phyloP scores from a whole-genome alignment of 2,113 vertebrate genomes.

The Plecturocebus donacophilus region DNA sequence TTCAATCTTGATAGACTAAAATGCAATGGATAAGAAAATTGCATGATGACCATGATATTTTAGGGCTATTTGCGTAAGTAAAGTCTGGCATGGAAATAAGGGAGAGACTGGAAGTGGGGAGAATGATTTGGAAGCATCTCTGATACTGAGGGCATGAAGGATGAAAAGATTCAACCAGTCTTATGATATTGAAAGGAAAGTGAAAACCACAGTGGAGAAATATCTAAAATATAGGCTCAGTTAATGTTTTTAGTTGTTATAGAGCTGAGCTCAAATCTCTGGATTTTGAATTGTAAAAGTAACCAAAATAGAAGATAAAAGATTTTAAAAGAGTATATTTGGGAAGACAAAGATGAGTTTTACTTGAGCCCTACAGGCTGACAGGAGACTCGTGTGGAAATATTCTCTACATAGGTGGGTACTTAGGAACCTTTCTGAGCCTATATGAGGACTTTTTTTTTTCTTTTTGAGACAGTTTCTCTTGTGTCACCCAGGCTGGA shows the following conservation, averaged over 20 bases:
- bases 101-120: not conserved
- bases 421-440: not conserved
- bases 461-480: too few relatives aligned
- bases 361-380: not conserved
- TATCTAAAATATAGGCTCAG: not conserved
- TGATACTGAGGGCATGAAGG: not conserved
- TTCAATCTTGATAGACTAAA: not conserved
- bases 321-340: not conserved
- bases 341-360: not conserved
- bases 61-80: not conserved
- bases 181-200: not conserved
- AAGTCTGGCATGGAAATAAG: not conserved
- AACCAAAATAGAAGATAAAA: not conserved
- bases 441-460: not conserved
- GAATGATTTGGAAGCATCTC: not conserved
- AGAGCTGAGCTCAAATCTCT: not conserved
- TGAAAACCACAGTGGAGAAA: not conserved
- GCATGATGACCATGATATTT: not conserved
- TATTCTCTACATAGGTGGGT: too few relatives aligned
- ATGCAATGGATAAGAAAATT: not conserved
- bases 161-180: not conserved
- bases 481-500: too few relatives aligned
- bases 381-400: not conserved
- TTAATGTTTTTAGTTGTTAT: not conserved
- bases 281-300: not conserved